phyloP scores from a whole-genome alignment of 2,888 invertebrate species.

The Junonia oenone region DNA sequence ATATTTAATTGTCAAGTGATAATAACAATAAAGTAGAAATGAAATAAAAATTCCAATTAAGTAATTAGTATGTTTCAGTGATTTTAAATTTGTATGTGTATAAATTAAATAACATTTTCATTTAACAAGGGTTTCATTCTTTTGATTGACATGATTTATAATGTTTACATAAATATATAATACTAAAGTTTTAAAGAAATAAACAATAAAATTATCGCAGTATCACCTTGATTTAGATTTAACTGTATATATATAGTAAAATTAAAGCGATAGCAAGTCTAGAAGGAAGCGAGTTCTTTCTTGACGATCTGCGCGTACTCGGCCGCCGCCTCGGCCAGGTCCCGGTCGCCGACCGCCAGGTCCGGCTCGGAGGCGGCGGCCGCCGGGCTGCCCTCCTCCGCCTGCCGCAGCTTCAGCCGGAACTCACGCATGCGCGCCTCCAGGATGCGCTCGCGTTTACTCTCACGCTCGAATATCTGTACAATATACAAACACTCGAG shows the following conservation, averaged over 20 bases:
- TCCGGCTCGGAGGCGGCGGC: conserved; percentile 38
- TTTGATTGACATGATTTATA: no score
- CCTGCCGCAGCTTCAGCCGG: conserved; percentile 74
- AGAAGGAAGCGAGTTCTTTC: conserved; percentile 35
- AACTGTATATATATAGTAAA: background rate
- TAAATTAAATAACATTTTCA: no score
- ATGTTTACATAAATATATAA: no score
- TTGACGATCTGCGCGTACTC: conserved; percentile 45
- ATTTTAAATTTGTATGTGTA: no score
- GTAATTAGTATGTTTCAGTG: no score
- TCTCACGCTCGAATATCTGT: conserved; percentile 92
- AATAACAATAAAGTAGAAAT: no score
- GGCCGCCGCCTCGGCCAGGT: conserved; percentile 47
- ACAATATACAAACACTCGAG: no score
- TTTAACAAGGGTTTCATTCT: no score
- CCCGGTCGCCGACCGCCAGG: conserved; percentile 46
- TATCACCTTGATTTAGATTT: background rate
- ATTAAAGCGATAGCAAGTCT: background rate
- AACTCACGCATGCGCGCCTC: conserved; percentile 92
- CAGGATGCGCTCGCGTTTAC: conserved; percentile 92
- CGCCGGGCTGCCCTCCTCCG: conserved; percentile 46
- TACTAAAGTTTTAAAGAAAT: no score
- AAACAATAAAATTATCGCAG: background rate
- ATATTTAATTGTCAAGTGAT: no score
- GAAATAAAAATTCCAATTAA: no score